Conservation (phyloP, 1,140 invertebrate species). For the Chrysoperla carnea region DNA sequence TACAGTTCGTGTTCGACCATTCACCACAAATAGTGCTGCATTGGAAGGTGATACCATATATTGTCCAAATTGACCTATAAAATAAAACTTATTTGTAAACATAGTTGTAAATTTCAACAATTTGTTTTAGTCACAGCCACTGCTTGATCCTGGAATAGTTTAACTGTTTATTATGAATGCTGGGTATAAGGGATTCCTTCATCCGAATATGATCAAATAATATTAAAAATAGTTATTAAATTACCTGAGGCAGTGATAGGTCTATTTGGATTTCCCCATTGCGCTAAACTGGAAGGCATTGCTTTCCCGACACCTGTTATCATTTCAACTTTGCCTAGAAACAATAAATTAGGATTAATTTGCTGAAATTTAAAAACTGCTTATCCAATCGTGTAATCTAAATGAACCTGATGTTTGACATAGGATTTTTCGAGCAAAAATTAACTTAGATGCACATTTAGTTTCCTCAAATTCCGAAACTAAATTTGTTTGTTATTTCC, state of each 20-base stretch:
- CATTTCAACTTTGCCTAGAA: conserved; percentile 55
- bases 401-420: too few species aligned
- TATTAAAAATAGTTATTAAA: not conserved
- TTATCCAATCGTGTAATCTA: not conserved
- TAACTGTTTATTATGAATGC: too few species aligned
- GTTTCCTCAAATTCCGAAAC: too few species aligned
- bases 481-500: too few species aligned
- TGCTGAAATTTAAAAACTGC: not conserved
- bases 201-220: too few species aligned
- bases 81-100: not conserved
- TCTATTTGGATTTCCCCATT: conserved; percentile 49
- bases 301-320: conserved; percentile 55
- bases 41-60: conserved; percentile 58
- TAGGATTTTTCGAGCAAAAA: too few species aligned
- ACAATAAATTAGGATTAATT: not conserved
- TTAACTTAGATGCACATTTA: too few species aligned
- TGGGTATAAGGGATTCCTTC: too few species aligned
- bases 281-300: conserved; percentile 31
- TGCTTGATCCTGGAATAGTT: too few species aligned
- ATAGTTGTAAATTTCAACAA: too few species aligned
- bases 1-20: conserved; percentile 52
- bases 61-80: conserved; percentile 46
- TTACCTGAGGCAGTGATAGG: conserved; percentile 44
- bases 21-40: conserved; percentile 54
- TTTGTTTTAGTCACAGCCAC: too few species aligned